A percentile compares a stretch with the other conserved stretches of the same genome.
Conservation (phyloP, 2,113 vertebrate genomes). For the Nothocercus nigrocapillus region DNA sequence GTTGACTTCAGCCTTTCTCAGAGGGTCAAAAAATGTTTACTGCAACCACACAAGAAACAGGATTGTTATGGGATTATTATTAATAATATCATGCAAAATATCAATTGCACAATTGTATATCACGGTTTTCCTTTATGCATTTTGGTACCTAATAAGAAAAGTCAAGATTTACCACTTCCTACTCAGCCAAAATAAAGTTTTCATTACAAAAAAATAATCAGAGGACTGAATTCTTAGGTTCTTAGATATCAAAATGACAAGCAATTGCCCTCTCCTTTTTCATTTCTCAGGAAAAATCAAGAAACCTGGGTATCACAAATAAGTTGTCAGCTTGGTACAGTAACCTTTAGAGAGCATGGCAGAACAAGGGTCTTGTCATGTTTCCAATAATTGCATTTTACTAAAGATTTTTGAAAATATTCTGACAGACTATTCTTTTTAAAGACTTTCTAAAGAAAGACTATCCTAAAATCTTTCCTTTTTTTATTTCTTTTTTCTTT, state of each 20-base stretch:
- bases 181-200: not conserved
- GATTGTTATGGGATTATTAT: not conserved
- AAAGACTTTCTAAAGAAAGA: not conserved
- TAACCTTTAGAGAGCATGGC: not conserved
- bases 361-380: not conserved
- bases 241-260: not conserved
- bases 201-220: not conserved
- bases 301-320: not conserved
- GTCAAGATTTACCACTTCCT: not conserved
- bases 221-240: not conserved
- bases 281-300: not conserved
- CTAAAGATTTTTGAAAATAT: not conserved
- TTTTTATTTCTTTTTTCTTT: not conserved
- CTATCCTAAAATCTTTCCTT: too few relatives aligned
- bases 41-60: not conserved
- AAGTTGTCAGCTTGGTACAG: not conserved
- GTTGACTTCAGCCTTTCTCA: not conserved
- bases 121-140: accelerated
- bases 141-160: not conserved
- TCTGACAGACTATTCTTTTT: not conserved
- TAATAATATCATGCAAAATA: not conserved
- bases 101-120: not conserved
- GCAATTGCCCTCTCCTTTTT: not conserved
- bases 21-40: not conserved
- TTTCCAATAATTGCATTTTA: not conserved